These are phyloP conservation scores for Sinocyclocheilus anshuiensis DNA, from an alignment of 2,113 vertebrate genomes.

Conservation along the genomic window DNA sequence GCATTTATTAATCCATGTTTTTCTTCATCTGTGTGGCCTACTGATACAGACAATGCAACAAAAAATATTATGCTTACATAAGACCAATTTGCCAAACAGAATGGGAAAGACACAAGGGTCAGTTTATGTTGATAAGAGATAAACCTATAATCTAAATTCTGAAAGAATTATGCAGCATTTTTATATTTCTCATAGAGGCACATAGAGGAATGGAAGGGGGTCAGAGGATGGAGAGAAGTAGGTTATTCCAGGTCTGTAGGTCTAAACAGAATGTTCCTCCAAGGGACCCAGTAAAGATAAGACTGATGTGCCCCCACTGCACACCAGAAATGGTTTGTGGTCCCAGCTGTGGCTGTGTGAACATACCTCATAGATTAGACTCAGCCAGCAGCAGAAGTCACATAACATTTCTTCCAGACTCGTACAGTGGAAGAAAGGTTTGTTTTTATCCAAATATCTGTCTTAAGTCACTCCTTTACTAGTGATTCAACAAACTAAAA, in stretches of 20 bases:
- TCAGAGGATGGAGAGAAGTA: background rate
- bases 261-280: background rate
- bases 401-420: background rate
- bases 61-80: background rate
- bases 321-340: conserved; percentile 25
- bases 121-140: conserved; percentile 6
- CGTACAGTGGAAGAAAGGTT: background rate
- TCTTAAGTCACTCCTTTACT: background rate
- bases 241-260: conserved; percentile 18
- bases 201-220: background rate
- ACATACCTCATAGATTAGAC: conserved; percentile 24
- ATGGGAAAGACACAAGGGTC: background rate
- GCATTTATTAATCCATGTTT: background rate
- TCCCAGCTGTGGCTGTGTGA: conserved; percentile 17
- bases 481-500: background rate
- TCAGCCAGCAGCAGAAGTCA: conserved; percentile 2
- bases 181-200: background rate
- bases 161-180: conserved; percentile 1
- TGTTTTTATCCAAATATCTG: conserved; percentile 12
- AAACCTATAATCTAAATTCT: conserved; percentile 18
- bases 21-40: background rate
- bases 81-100: conserved; percentile 13
- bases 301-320: background rate
- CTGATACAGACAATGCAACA: background rate
- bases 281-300: conserved; percentile 19